Conservation (phyloP, 2,888 invertebrate species). For the Melieria crassipennis region DNA sequence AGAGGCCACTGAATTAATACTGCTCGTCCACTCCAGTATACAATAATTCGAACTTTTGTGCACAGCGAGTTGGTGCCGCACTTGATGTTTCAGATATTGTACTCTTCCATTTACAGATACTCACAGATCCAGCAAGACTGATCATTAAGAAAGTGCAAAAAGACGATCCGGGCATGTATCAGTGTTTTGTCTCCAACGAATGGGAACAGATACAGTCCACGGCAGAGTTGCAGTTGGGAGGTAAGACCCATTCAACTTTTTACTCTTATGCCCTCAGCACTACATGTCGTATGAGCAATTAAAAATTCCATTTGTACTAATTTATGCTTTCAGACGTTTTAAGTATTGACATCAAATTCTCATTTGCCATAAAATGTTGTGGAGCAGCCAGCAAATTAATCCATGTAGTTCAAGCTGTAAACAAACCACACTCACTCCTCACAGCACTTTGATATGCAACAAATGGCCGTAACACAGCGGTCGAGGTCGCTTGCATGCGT, state of each 20-base stretch:
- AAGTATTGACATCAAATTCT: background rate
- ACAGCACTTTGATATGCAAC: too few relatives aligned
- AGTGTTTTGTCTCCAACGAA: slow-evolving; percentile 87
- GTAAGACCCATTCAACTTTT: slow-evolving; percentile 64
- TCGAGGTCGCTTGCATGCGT: background rate
- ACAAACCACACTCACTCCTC: too few relatives aligned
- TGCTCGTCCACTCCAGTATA: too few relatives aligned
- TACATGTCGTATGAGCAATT: too few relatives aligned
- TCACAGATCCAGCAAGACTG: slow-evolving; percentile 67
- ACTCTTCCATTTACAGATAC: slow-evolving; percentile 52
- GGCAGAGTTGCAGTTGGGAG: slow-evolving; percentile 82
- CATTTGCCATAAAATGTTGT: background rate
- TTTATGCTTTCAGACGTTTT: background rate
- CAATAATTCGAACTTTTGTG: too few relatives aligned
- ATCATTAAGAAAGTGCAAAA: slow-evolving; percentile 76
- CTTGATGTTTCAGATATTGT: too few relatives aligned
- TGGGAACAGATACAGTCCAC: slow-evolving; percentile 87
- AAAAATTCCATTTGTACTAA: background rate
- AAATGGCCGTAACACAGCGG: too few relatives aligned
- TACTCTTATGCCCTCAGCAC: too few relatives aligned
- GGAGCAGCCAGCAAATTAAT: background rate
- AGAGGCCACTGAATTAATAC: too few relatives aligned
- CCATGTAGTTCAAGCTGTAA: too few relatives aligned
- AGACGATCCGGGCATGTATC: slow-evolving; percentile 90
- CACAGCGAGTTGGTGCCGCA: too few relatives aligned